Conservation (phyloP, 2,797 vertebrate species). For the Gobionotothen gibberifrons region DNA sequence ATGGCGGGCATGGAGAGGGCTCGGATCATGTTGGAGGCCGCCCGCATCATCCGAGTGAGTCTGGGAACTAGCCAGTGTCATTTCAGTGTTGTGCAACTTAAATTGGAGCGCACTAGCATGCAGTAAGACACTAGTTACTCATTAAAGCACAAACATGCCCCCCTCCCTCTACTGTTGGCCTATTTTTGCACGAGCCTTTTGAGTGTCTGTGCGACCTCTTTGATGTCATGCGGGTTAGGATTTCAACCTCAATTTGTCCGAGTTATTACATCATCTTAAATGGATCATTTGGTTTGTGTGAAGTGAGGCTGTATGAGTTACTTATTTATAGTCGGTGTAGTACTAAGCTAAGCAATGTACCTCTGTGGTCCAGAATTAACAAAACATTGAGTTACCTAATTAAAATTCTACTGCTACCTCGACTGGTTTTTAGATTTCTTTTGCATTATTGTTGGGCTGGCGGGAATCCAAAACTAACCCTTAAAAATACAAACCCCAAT, state of each 20-base stretch:
- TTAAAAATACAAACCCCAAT: too few relatives aligned
- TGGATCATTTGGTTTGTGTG: too few relatives aligned
- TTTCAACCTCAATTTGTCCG: not conserved
- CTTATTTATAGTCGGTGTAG: too few relatives aligned
- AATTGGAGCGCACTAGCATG: slow-evolving; percentile 2
- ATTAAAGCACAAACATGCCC: slow-evolving; percentile 23
- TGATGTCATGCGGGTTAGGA: not conserved
- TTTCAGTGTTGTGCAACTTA: slow-evolving; percentile 33
- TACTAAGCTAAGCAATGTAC: too few relatives aligned
- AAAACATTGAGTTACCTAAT: too few relatives aligned
- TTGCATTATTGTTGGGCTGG: too few relatives aligned
- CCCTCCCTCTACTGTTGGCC: not conserved
- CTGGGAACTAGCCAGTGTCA: not conserved
- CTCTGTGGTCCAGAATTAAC: too few relatives aligned
- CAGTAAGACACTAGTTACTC: slow-evolving; percentile 38
- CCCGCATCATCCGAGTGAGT: slow-evolving; percentile 92
- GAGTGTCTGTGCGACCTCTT: not conserved
- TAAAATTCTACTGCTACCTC: too few relatives aligned
- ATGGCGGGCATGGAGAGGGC: slow-evolving; percentile 91
- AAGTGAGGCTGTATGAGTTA: too few relatives aligned
- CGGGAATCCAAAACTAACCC: too few relatives aligned
- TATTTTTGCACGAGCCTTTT: slow-evolving; percentile 30
- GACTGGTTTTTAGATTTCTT: too few relatives aligned
- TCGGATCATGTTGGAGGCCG: slow-evolving; percentile 92
- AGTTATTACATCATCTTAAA: slow-evolving; percentile 5